phyloP scores from a whole-genome alignment of 2,113 vertebrate species.

The Lepus americanus region DNA sequence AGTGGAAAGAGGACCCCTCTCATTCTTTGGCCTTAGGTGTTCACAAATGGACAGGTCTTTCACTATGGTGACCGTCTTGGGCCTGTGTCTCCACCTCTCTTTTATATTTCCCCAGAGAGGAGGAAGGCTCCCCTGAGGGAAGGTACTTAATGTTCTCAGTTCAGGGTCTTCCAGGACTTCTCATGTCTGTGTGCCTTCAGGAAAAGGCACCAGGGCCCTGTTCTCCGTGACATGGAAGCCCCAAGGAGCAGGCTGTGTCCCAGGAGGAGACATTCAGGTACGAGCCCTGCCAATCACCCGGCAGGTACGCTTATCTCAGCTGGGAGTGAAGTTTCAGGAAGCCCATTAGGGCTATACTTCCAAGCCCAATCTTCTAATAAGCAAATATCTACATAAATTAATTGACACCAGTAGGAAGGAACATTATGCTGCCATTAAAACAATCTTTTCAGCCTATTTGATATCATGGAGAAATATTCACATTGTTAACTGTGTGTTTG shows the following conservation, averaged over 20 bases:
- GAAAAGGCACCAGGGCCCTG: not conserved
- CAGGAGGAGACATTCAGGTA: not conserved
- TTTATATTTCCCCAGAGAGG: not conserved
- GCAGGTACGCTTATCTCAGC: not conserved
- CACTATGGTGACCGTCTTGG: no score
- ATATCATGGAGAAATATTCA: not conserved
- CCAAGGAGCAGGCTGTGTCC: not conserved
- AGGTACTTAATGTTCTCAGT: not conserved
- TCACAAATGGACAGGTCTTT: not conserved
- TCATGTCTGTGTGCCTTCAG: not conserved
- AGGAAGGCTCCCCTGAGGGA: not conserved
- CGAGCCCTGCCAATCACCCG: not conserved
- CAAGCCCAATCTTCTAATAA: not conserved
- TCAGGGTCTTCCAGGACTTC: not conserved
- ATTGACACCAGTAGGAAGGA: not conserved
- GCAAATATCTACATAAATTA: not conserved
- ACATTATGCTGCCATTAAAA: not conserved
- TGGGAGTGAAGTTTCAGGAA: not conserved
- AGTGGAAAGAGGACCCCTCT: not conserved
- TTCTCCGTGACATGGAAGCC: not conserved
- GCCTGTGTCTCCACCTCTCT: not conserved
- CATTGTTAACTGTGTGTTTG: not conserved
- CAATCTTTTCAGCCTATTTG: not conserved
- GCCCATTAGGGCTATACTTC: fast-evolving
- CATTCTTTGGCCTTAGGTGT: not conserved